Percentiles rank a stretch among this genome's conserved stretches.
These are phyloP conservation scores for Epinephelus coioides DNA, from an alignment of 2,797 vertebrate genomes.

Conservation along the genomic window DNA sequence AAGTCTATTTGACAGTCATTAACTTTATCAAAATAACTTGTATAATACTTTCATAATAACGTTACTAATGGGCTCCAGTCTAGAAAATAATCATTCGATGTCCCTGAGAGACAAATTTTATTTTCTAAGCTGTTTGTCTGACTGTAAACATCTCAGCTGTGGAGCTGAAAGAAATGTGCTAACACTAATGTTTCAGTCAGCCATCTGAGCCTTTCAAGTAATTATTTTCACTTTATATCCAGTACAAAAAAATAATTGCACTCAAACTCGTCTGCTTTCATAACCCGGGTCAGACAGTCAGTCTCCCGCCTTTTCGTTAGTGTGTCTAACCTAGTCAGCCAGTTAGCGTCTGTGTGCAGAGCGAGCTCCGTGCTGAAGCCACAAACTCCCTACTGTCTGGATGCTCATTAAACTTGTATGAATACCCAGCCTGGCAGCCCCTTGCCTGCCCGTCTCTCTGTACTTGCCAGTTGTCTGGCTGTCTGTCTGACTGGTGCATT, in stretches of 20 bases:
- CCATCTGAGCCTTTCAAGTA: slow-evolving; percentile 2
- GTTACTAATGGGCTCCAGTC: background rate
- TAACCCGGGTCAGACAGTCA: slow-evolving; percentile 44
- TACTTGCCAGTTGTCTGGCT: slow-evolving; percentile 71
- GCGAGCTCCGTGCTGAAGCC: slow-evolving; percentile 69
- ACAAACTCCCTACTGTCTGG: slow-evolving; percentile 79
- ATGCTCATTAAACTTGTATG: slow-evolving; percentile 89
- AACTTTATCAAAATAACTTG: slow-evolving; percentile 15
- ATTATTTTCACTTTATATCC: slow-evolving; percentile 20
- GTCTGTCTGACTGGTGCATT: slow-evolving; percentile 65
- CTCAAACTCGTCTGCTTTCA: slow-evolving; percentile 34
- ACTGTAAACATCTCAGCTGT: slow-evolving; percentile 28
- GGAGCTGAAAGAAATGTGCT: slow-evolving; percentile 9
- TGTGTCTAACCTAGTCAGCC: slow-evolving; percentile 66
- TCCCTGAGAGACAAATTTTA: slow-evolving; percentile 11
- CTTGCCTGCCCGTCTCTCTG: slow-evolving; percentile 74
- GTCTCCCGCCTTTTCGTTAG: slow-evolving; percentile 69
- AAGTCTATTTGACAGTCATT: slow-evolving; percentile 6
- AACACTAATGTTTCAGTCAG: background rate
- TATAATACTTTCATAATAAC: background rate
- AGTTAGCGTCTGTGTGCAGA: slow-evolving; percentile 60
- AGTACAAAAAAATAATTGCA: slow-evolving; percentile 19
- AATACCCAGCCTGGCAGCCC: slow-evolving; percentile 79
- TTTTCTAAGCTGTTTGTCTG: background rate
- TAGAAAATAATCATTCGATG: background rate